Evolutionary conservation across 2,797 vertebrate genomes (phyloP).

Genomic region (Prionace glauca): DNA sequence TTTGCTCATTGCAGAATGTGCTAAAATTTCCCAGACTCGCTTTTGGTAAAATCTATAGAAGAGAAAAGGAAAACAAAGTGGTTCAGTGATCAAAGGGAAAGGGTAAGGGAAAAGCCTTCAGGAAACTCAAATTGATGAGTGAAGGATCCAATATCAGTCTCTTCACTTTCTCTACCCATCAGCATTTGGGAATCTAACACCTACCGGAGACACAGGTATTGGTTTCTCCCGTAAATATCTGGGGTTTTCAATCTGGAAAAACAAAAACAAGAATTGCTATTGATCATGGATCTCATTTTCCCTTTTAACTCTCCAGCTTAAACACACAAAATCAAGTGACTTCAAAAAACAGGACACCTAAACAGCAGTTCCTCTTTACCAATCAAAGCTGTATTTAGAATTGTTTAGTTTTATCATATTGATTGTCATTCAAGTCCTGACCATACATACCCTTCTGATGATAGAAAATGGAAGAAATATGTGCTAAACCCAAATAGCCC

Average conservation of each 20-base stretch:
- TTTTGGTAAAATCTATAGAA: conserved; percentile 66
- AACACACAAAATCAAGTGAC: conserved; percentile 37
- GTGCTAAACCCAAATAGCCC: background rate
- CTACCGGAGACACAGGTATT: conserved; percentile 71
- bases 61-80: conserved; percentile 38
- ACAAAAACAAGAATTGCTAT: conserved; percentile 46
- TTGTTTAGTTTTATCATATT: background rate
- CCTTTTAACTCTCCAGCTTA: conserved; percentile 63
- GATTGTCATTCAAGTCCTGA: background rate
- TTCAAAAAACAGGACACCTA: background rate
- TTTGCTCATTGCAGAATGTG: conserved; percentile 54
- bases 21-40: conserved; percentile 57
- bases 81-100: conserved; percentile 49
- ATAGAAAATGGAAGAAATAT: background rate
- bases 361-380: background rate
- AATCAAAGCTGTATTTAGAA: background rate
- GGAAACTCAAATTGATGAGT: background rate
- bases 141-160: background rate
- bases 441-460: background rate
- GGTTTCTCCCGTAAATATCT: conserved; percentile 81
- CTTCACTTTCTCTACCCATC: background rate
- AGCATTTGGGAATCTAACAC: conserved; percentile 52
- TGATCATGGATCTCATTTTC: conserved; percentile 42
- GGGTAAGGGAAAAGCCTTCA: background rate
- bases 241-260: conserved; percentile 84